A percentile compares a stretch with the other conserved stretches of the same genome.
Conservation (phyloP, 2,888 invertebrate species). For the Tribolium freemani region DNA sequence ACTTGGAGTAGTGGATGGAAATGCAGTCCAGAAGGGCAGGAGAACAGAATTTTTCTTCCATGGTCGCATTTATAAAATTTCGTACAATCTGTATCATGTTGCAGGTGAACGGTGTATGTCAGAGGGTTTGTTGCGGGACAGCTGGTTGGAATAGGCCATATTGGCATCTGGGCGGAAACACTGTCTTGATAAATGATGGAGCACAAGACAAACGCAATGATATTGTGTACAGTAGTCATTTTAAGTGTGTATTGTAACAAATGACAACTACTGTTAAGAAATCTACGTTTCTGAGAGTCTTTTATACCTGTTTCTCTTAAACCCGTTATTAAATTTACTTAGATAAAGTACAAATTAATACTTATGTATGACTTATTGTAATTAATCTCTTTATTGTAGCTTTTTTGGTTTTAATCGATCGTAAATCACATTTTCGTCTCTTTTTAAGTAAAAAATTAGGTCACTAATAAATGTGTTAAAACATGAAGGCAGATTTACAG, state of each 20-base stretch:
- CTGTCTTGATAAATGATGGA: not conserved
- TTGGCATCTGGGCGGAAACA: not conserved
- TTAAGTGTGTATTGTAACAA: constrained; percentile 32
- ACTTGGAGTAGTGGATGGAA: constrained; percentile 50
- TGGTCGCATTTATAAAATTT: constrained; percentile 53
- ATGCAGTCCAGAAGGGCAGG: constrained; percentile 46
- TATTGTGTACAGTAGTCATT: not conserved
- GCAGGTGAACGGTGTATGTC: constrained; percentile 43
- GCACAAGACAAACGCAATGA: not conserved
- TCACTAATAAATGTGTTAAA: too few species aligned
- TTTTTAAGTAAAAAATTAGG: too few species aligned
- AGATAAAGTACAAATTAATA: not conserved
- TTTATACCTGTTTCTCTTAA: constrained; percentile 11
- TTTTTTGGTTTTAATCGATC: not conserved
- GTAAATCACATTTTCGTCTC: not conserved
- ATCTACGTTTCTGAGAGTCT: not conserved
- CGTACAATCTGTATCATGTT: constrained; percentile 49
- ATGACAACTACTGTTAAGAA: constrained; percentile 1
- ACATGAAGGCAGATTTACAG: too few species aligned
- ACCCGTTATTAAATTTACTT: not conserved
- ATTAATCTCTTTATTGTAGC: constrained; percentile 15
- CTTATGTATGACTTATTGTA: not conserved
- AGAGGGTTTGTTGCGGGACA: constrained; percentile 27
- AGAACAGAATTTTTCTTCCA: constrained; percentile 43
- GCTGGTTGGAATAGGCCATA: constrained; percentile 32